A percentile compares a stretch with the other conserved stretches of the same genome.
phyloP scores from a whole-genome alignment of 2,888 invertebrate species.

The Ypsolopha sequella region DNA sequence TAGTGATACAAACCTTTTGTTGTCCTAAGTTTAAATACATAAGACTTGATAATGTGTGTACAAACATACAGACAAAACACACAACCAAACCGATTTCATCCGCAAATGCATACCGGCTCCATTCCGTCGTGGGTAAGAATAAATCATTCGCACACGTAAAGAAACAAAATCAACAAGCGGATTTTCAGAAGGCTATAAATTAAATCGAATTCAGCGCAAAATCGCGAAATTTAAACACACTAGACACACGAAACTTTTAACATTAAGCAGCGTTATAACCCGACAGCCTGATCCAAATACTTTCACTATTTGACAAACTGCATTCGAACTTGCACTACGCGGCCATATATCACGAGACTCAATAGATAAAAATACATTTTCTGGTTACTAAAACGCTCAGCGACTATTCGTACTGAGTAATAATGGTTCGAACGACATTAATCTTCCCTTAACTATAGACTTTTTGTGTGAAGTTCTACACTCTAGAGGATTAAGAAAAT shows the following conservation, averaged over 20 bases:
- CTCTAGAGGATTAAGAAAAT: constrained; percentile 38
- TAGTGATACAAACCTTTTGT: no score
- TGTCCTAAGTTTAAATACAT: no score
- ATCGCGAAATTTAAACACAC: constrained; percentile 9
- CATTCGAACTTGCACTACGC: constrained; percentile 6
- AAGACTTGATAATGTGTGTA: no score
- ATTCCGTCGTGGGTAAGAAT: not conserved
- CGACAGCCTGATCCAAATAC: constrained; percentile 6
- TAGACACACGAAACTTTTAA: constrained; percentile 26
- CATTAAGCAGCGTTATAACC: constrained; percentile 25
- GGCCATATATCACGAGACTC: constrained; percentile 7
- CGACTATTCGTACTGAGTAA: constrained; percentile 1
- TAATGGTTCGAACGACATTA: constrained; percentile 6
- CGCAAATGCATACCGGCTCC: not conserved
- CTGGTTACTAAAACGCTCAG: constrained; percentile 1
- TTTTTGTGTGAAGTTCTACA: constrained; percentile 1
- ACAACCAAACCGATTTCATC: not conserved
- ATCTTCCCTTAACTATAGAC: constrained; percentile 5
- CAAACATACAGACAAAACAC: no score
- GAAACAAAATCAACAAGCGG: not conserved
- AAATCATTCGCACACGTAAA: not conserved
- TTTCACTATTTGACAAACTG: constrained; percentile 9
- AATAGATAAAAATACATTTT: constrained; percentile 6
- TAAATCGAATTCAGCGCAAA: constrained; percentile 2
- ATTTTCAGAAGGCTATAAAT: not conserved